phyloP scores from a whole-genome alignment of 2,888 invertebrate genomes.

The Tinea semifulvella region DNA sequence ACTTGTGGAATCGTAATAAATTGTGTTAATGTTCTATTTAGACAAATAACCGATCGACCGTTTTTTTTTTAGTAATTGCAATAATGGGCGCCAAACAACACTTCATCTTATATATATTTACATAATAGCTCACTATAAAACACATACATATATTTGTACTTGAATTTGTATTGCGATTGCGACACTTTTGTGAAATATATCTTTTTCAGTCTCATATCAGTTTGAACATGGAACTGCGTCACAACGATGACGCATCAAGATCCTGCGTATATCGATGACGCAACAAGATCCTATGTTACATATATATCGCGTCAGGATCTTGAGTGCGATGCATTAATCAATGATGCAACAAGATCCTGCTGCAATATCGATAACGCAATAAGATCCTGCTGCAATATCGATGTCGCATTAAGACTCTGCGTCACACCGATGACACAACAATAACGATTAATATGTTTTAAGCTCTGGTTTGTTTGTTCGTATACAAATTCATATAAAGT shows the following conservation, averaged over 20 bases:
- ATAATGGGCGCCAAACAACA: conserved; percentile 1
- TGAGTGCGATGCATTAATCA: too few species aligned
- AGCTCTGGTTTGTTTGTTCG: conserved; percentile 62
- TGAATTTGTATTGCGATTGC: conserved; percentile 8
- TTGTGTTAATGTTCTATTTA: too few species aligned
- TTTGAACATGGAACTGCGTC: conserved; percentile 3
- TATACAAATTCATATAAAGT: conserved; percentile 39
- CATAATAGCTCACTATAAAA: conserved; percentile 3
- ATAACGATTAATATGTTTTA: conserved; percentile 37
- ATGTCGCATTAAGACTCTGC: too few species aligned
- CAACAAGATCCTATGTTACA: too few species aligned
- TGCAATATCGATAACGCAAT: too few species aligned
- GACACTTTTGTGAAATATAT: neutral
- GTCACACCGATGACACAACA: neutral
- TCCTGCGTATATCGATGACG: too few species aligned
- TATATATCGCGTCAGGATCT: too few species aligned
- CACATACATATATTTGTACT: conserved; percentile 8
- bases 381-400: too few species aligned
- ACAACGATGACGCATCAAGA: neutral
- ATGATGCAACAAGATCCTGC: too few species aligned
- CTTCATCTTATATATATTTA: neutral
- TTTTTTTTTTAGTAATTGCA: conserved; percentile 2
- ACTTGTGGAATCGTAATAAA: too few species aligned
- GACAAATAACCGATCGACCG: too few species aligned
- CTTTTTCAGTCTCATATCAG: conserved; percentile 7